Conservation (phyloP, 2,888 invertebrate genomes). For the Lasius platythorax region DNA sequence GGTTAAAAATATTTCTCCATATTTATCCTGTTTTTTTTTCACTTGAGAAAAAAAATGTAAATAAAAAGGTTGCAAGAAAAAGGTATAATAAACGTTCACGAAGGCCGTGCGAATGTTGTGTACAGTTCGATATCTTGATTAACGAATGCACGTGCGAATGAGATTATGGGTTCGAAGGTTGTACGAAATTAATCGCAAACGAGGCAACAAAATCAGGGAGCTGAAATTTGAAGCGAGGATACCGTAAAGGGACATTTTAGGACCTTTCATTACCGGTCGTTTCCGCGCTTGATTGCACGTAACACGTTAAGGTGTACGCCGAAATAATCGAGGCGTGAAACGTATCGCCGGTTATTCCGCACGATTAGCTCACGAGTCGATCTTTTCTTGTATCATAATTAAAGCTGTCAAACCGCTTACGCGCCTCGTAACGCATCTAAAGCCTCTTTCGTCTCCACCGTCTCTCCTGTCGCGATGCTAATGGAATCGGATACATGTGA, state of each 20-base stretch:
- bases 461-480: background rate
- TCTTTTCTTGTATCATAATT: slow-evolving; percentile 26
- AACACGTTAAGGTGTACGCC: background rate
- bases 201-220: background rate
- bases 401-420: slow-evolving; percentile 35
- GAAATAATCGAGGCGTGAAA: slow-evolving; percentile 11
- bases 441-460: background rate
- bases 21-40: background rate
- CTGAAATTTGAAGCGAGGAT: slow-evolving; percentile 35
- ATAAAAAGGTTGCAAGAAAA: background rate
- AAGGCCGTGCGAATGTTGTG: background rate
- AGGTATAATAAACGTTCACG: background rate
- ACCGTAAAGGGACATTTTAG: slow-evolving; percentile 28
- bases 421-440: slow-evolving; percentile 2
- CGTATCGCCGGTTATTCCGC: slow-evolving; percentile 3
- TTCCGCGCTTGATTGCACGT: slow-evolving; percentile 26
- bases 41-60: background rate
- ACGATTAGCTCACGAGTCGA: slow-evolving; percentile 13
- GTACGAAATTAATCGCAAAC: slow-evolving; percentile 30
- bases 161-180: slow-evolving; percentile 34
- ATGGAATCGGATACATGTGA: slow-evolving; percentile 9
- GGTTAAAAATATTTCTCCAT: background rate
- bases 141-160: slow-evolving; percentile 16
- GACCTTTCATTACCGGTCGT: slow-evolving; percentile 1
- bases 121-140: slow-evolving; percentile 25